Conservation (phyloP, 2,113 vertebrate species). For the Sterna hirundo region DNA sequence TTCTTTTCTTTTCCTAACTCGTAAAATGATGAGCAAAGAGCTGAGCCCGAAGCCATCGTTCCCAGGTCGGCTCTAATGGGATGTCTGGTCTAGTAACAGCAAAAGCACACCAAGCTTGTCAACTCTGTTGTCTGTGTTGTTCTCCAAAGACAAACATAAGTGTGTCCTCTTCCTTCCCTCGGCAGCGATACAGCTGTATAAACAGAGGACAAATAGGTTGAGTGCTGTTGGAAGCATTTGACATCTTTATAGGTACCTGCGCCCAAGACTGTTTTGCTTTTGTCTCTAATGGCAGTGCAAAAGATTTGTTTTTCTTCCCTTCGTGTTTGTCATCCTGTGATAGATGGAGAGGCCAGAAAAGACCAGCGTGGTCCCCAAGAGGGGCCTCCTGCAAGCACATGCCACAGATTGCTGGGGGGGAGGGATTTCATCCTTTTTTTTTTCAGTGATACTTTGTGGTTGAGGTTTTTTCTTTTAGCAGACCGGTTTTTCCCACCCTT, state of each 20-base stretch:
- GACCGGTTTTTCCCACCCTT: neutral
- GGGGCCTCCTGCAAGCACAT: neutral
- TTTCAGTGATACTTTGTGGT: neutral
- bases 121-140: neutral
- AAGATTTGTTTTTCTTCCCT: neutral
- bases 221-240: neutral
- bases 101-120: neutral
- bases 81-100: neutral
- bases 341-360: neutral
- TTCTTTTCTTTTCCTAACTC: neutral
- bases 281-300: neutral
- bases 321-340: neutral
- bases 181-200: neutral
- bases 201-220: neutral
- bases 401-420: neutral
- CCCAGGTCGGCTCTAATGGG: neutral
- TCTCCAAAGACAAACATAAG: neutral
- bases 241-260: neutral
- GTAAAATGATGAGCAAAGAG: neutral
- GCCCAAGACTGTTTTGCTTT: rapidly evolving
- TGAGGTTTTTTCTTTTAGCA: neutral
- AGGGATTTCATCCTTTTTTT: neutral
- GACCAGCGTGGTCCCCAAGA: neutral
- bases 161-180: neutral
- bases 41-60: neutral